Evolutionary conservation across 2,113 vertebrate species (phyloP).

Genomic region (Eublepharis macularius): DNA sequence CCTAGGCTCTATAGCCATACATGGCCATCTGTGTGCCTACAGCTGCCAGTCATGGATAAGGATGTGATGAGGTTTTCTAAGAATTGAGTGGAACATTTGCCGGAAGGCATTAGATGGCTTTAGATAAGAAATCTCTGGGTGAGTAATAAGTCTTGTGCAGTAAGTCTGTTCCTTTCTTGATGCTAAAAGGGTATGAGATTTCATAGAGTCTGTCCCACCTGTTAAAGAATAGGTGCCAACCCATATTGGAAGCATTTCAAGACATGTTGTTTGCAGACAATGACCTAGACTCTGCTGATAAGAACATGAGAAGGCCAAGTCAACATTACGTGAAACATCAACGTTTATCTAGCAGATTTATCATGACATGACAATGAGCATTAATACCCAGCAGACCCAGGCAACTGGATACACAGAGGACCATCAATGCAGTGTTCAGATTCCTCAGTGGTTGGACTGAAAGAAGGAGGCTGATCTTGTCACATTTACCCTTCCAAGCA

Average conservation of each 20-base stretch:
- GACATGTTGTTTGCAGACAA: constrained; percentile 44
- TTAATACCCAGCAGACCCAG: constrained; percentile 31
- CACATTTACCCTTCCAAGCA: fast-evolving
- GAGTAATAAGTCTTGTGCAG: constrained; percentile 55
- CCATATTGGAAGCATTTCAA: constrained; percentile 53
- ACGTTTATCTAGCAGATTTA: constrained; percentile 14
- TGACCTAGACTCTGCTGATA: constrained; percentile 4
- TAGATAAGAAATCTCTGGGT: constrained; percentile 68
- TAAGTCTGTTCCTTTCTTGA: constrained; percentile 59
- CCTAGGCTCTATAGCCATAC: constrained; percentile 37
- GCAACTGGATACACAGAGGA: not conserved
- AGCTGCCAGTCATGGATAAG: constrained; percentile 53
- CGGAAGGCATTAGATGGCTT: constrained; percentile 61
- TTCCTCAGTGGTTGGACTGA: not conserved
- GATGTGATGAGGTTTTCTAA: constrained; percentile 41
- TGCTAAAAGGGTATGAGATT: constrained; percentile 44
- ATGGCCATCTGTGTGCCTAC: constrained; percentile 44
- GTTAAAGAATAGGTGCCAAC: constrained; percentile 62
- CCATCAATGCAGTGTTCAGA: not conserved
- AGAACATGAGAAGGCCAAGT: constrained; percentile 19
- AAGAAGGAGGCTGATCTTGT: constrained; percentile 3
- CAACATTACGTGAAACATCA: not conserved
- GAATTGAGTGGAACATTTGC: constrained; percentile 35
- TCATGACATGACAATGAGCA: not conserved
- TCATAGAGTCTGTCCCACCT: constrained; percentile 62